Conservation (phyloP, 2,113 vertebrate genomes). For the Oncorhynchus mykiss region DNA sequence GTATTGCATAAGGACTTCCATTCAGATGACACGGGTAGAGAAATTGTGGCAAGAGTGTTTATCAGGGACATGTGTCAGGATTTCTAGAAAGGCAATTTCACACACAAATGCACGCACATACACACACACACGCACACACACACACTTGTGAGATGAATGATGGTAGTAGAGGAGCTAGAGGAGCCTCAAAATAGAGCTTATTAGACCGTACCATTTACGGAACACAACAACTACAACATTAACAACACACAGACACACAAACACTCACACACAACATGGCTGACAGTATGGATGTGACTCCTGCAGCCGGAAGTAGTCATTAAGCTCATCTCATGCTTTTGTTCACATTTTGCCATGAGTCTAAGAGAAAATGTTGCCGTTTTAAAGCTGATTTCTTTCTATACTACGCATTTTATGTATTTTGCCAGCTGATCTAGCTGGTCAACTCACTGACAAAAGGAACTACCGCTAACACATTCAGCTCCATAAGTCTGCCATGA, state of each 20-base stretch:
- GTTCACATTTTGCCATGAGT: too few relatives aligned
- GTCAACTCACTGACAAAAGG: too few relatives aligned
- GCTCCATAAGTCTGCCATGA: too few relatives aligned
- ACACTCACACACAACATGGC: too few relatives aligned
- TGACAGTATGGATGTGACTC: background rate
- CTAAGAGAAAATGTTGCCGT: too few relatives aligned
- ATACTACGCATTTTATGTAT: too few relatives aligned
- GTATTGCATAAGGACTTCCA: background rate
- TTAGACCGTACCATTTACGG: background rate
- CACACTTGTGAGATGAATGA: background rate
- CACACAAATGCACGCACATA: background rate
- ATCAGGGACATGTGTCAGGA: too few relatives aligned
- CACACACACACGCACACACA: background rate
- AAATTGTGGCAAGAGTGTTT: background rate
- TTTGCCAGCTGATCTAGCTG: background rate
- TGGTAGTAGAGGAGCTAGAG: background rate
- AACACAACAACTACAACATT: background rate
- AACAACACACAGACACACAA: background rate
- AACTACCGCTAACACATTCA: too few relatives aligned
- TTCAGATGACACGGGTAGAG: background rate
- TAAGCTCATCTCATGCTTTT: too few relatives aligned
- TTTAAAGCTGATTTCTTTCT: too few relatives aligned
- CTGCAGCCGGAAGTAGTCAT: too few relatives aligned
- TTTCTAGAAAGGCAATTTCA: too few relatives aligned
- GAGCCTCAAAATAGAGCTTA: background rate